Evolutionary conservation across 2,888 invertebrate genomes (phyloP).

Genomic region (Meiosimyza decipiens): DNA sequence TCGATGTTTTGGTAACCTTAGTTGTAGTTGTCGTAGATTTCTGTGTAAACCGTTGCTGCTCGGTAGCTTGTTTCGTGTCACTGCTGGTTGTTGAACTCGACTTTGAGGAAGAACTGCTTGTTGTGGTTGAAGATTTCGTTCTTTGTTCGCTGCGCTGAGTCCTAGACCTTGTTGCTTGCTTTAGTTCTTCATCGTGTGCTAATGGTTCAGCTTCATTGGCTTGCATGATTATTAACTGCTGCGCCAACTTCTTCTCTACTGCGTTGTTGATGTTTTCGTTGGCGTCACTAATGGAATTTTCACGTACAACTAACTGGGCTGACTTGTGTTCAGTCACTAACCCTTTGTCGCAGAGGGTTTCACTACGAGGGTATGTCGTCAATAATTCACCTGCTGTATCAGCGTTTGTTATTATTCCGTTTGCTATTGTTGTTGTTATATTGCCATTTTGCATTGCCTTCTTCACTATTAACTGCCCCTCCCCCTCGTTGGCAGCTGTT

Average conservation of each 20-base stretch:
- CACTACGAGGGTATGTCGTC: not conserved
- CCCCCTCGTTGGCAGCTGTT: not conserved
- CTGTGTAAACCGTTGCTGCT: not conserved
- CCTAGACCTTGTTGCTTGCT: conserved; percentile 30
- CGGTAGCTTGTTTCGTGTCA: not conserved
- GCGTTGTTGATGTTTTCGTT: not conserved
- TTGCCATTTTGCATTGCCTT: conserved; percentile 27
- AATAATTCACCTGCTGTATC: conserved; percentile 17
- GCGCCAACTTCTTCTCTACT: not conserved
- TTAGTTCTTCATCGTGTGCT: conserved; percentile 6
- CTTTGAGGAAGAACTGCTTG: conserved; percentile 21
- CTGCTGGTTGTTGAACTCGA: conserved; percentile 13
- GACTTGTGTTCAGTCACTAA: not conserved
- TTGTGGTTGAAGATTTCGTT: conserved; percentile 23
- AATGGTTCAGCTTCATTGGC: conserved; percentile 17
- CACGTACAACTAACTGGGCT: conserved; percentile 21
- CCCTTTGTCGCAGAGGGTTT: not conserved
- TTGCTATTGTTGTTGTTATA: conserved; percentile 22
- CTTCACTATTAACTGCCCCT: conserved; percentile 9
- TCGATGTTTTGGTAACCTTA: conserved; percentile 47
- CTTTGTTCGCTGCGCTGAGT: conserved; percentile 26
- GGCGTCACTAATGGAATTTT: not conserved
- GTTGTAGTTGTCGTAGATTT: conserved; percentile 46
- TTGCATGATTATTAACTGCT: not conserved
- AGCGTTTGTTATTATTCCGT: conserved; percentile 6